Conservation (phyloP, 2,113 vertebrate genomes). For the Mixornis gularis region DNA sequence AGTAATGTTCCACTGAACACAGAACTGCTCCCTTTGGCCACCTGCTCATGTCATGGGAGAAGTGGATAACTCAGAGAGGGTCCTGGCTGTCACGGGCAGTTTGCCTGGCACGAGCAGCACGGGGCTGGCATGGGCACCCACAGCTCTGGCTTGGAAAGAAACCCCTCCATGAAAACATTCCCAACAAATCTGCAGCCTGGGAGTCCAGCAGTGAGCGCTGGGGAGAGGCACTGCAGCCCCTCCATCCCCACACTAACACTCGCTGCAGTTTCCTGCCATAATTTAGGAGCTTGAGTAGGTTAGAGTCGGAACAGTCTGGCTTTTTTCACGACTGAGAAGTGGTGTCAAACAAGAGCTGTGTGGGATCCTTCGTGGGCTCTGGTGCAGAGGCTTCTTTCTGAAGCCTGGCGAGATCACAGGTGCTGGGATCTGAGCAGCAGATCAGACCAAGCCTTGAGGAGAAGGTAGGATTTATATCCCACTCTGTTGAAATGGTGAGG, state of each 20-base stretch:
- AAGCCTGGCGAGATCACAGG: not conserved
- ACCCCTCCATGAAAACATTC: no score
- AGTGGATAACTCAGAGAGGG: accelerated
- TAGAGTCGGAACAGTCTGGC: not conserved
- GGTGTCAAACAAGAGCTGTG: not conserved
- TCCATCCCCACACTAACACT: accelerated
- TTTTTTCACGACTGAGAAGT: not conserved
- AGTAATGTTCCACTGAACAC: accelerated
- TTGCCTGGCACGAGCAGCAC: accelerated
- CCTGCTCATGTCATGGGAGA: accelerated
- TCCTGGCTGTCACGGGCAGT: accelerated
- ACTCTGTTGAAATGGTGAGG: not conserved
- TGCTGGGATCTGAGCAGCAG: not conserved
- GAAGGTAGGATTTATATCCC: not conserved
- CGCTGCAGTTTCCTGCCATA: not conserved
- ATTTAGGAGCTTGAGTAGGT: not conserved
- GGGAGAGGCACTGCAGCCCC: not conserved
- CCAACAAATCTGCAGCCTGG: not conserved
- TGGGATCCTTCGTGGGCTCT: not conserved
- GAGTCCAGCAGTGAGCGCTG: not conserved
- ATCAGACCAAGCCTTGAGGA: not conserved
- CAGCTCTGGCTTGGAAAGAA: not conserved
- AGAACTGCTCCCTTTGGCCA: not conserved
- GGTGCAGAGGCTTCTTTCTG: not conserved
- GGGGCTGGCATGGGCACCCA: not conserved